phyloP scores from a whole-genome alignment of 2,797 vertebrate species.

The Enteromius paludinosus region DNA sequence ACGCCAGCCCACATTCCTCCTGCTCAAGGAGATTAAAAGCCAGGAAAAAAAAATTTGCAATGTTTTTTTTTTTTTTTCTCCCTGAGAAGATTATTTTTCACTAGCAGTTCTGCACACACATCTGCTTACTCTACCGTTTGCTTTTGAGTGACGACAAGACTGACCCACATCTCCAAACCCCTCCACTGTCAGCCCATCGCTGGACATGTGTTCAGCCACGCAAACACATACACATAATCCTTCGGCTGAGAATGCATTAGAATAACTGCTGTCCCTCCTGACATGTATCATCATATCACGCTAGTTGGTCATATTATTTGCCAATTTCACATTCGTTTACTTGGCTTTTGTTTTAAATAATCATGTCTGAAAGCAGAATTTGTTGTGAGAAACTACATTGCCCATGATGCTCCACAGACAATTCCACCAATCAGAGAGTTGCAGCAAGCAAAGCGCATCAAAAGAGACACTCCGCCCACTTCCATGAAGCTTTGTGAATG shows the following conservation, averaged over 20 bases:
- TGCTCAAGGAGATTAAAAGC: conserved; percentile 71
- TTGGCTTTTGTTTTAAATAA: background rate
- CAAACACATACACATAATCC: conserved; percentile 42
- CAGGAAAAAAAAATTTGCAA: conserved; percentile 45
- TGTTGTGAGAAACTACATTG: background rate
- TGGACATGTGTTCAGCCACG: conserved; percentile 27
- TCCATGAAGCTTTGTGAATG: background rate
- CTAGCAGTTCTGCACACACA: conserved; percentile 38
- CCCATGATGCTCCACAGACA: background rate
- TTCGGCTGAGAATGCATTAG: conserved; percentile 11
- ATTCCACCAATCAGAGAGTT: background rate
- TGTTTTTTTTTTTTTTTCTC: conserved; percentile 15
- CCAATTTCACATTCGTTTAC: background rate
- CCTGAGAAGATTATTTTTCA: conserved; percentile 72
- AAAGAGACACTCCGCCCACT: background rate
- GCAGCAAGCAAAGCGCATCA: background rate
- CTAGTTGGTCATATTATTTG: conserved; percentile 1
- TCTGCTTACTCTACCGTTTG: conserved; percentile 27
- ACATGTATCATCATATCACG: conserved; percentile 18
- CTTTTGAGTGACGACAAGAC: conserved; percentile 37
- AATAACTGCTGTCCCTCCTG: conserved; percentile 20
- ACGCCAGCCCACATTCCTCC: conserved; percentile 68
- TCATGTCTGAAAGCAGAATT: background rate
- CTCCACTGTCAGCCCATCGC: conserved; percentile 14
- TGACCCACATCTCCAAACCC: conserved; percentile 21